Evolutionary conservation across 1,140 invertebrate species (phyloP), one percentile per base, ranked within the genome.

Genomic region (Plodia interpunctella): DNA sequence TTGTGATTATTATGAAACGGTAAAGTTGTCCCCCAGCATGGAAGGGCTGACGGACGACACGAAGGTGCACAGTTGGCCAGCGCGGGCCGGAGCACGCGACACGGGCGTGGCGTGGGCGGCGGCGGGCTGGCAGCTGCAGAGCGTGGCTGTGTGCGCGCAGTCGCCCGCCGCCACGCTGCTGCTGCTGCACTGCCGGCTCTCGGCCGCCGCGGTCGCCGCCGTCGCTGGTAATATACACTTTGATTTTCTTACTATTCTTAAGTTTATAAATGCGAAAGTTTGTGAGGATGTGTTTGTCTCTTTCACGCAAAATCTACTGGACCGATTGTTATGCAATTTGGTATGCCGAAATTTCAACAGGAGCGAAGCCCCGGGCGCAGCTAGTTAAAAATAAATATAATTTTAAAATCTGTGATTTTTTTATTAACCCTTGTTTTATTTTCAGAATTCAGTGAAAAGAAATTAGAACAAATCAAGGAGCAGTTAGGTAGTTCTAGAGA

Each of bases 131-230:
- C 93, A 96, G 82, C 89, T 97, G 51, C 89, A 93, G 58, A 96
- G 94, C 2, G 90, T 96, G 10, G 95, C 95, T 5, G 88, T 94
- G 44, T 94, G 94, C 3, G 94, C 95, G 63, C 93, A 96, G 80
- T 97, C 96, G 4, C 92, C 94, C 0, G 91, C 92, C 18, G 94
- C 94, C 44, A 93, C 95, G 52, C 91, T 92, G 59, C 93, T 94
- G 71, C 88, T 97, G 44, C 91, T 97, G 25, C 93, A 95, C 77
- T 96, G 94, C 0, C 93, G 94, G 44, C 90, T 97, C 59, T 95
- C 95, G 5, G 56, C 59, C 13, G 81, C 78, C 17, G 68, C 87
- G 49, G 76, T 86, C n/a, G 60, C 67, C 19, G 80, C 85, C 19
- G 66, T 88, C 38, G 59, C 78, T 28, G 77, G 87, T 90, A 21